These are phyloP conservation scores for Balearica regulorum DNA, from an alignment of 2,797 vertebrate genomes.

Conservation along the genomic window DNA sequence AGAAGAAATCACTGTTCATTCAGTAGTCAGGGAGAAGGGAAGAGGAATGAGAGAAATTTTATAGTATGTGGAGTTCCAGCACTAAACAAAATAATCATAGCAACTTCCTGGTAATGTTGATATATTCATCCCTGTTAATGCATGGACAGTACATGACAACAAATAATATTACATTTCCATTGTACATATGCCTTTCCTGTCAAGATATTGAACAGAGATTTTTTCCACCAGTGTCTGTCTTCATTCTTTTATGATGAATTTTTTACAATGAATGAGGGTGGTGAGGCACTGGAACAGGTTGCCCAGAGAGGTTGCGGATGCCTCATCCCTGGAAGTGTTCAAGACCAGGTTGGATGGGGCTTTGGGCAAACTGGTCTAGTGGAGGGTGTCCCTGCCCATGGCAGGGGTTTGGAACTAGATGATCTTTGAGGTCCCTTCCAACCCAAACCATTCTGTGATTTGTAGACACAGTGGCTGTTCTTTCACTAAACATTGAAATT, in stretches of 20 bases:
- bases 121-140: not conserved
- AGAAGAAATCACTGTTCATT: not conserved
- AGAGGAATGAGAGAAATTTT: not conserved
- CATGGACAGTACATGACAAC: not conserved
- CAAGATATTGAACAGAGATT: not conserved
- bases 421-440: too few species aligned
- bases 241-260: not conserved
- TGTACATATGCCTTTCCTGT: not conserved
- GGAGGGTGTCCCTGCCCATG: too few species aligned
- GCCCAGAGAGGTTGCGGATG: too few species aligned
- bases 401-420: too few species aligned
- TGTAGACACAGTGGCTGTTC: not conserved
- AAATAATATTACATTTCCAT: not conserved
- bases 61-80: not conserved
- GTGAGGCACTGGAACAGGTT: too few species aligned
- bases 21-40: not conserved
- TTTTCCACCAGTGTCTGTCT: not conserved
- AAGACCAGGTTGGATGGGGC: too few species aligned
- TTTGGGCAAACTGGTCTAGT: too few species aligned
- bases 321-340: too few species aligned
- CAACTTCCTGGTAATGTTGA: not conserved
- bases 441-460: not conserved
- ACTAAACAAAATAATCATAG: not conserved
- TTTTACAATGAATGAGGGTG: too few species aligned
- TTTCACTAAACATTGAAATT: not conserved